Conservation (phyloP, 1,140 invertebrate genomes). For the Eciton burchellii region DNA sequence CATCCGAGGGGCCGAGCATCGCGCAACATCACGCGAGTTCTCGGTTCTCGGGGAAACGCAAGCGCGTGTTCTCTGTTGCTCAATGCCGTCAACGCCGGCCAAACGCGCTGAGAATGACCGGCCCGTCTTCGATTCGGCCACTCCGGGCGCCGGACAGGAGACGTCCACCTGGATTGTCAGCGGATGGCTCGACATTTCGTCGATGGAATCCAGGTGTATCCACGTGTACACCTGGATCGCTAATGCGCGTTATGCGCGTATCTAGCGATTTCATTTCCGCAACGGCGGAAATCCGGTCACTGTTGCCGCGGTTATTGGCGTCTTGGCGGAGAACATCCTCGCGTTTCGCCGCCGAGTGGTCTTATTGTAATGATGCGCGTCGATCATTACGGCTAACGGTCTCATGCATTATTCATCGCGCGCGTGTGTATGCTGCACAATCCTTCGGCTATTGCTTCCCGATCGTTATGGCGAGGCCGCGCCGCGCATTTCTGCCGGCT, state of each 20-base stretch:
- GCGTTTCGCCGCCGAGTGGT: slow-evolving; percentile 56
- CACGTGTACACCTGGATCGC: too few species aligned
- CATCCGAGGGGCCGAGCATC: slow-evolving; percentile 27
- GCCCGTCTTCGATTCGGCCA: too few species aligned
- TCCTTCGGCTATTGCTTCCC: slow-evolving; percentile 21
- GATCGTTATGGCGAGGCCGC: slow-evolving; percentile 5
- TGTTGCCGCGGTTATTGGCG: slow-evolving; percentile 1
- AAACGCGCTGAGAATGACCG: too few species aligned
- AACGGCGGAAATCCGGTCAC: not conserved
- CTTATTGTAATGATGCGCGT: slow-evolving; percentile 62
- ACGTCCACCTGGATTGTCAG: too few species aligned
- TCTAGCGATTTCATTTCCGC: too few species aligned
- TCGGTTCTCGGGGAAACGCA: slow-evolving; percentile 20
- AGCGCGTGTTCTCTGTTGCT: too few species aligned
- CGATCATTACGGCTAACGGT: slow-evolving; percentile 61
- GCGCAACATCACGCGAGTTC: slow-evolving; percentile 54
- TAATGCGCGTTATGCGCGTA: not conserved
- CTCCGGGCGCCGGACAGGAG: too few species aligned
- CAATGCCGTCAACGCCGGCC: too few species aligned
- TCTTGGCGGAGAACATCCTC: slow-evolving; percentile 23
- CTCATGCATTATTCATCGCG: slow-evolving; percentile 64
- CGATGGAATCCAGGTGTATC: too few species aligned
- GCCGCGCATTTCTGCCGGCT: not conserved
- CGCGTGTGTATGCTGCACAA: slow-evolving; percentile 6
- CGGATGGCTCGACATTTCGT: too few species aligned